A percentile compares a stretch with the other conserved stretches of the same genome.
phyloP scores from a whole-genome alignment of 2,888 invertebrate species.

The Zaprionus lineosus region DNA sequence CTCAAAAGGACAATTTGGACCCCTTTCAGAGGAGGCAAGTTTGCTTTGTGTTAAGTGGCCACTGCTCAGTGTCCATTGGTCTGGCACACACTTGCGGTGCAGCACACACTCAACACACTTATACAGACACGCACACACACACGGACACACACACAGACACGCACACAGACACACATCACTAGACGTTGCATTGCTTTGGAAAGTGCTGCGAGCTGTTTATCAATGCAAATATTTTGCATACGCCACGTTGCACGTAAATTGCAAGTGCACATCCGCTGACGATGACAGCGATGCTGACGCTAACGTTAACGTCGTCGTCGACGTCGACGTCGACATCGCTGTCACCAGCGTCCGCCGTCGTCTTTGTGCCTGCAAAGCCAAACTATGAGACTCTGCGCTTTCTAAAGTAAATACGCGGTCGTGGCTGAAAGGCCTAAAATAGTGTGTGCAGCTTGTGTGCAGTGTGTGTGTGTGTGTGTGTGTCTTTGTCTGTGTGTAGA shows the following conservation, averaged over 20 bases:
- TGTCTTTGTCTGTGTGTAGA: slow-evolving; percentile 11
- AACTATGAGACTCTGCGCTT: slow-evolving; percentile 9
- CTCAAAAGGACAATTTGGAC: no score
- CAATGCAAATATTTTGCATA: slow-evolving; percentile 75
- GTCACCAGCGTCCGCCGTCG: slow-evolving; percentile 7
- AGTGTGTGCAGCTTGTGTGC: no score
- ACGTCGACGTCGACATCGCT: background rate
- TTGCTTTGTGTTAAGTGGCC: slow-evolving; percentile 47
- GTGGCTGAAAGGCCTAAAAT: slow-evolving; percentile 67
- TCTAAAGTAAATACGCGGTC: slow-evolving; percentile 55
- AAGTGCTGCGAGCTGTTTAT: slow-evolving; percentile 63
- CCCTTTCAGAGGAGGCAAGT: slow-evolving; percentile 38
- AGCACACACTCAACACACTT: no score
- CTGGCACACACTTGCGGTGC: background rate
- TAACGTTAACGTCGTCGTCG: slow-evolving; percentile 19
- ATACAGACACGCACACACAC: background rate
- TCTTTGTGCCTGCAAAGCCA: slow-evolving; percentile 40
- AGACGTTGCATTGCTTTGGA: slow-evolving; percentile 31
- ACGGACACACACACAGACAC: slow-evolving; percentile 10
- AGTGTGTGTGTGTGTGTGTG: slow-evolving; percentile 18
- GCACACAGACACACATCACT: slow-evolving; percentile 22
- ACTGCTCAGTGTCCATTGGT: slow-evolving; percentile 41
- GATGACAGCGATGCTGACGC: slow-evolving; percentile 3
- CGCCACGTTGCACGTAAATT: slow-evolving; percentile 72
- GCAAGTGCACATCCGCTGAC: slow-evolving; percentile 67